Evolutionary conservation across 2,888 invertebrate species (phyloP), one percentile per base, ranked within the genome.

Genomic region (Lepetodrilus schrolli): DNA sequence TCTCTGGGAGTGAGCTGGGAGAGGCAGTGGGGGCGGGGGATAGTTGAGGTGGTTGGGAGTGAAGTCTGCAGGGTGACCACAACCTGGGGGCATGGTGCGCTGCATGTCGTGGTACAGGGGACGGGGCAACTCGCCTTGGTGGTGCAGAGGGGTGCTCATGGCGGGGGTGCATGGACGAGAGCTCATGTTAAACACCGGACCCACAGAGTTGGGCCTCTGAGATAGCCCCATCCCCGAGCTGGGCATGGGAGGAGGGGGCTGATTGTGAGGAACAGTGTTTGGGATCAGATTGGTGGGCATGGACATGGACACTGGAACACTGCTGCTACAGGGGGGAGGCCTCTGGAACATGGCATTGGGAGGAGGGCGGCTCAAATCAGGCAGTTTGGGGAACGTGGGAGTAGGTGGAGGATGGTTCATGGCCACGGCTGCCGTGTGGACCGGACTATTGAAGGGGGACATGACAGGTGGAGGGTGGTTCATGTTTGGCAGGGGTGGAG

Each of bases 271-370:
- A 70, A 49, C 26, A 49, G 74, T 26, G 66, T 70, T 47, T 66
- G 70, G 70, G 66, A 48, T 23, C 66, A 50, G 51, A 66, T 71
- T n/a, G 65, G 70, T 50, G 71, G 17, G 34, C 70, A 36, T 37
- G 36, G 43, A 21, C n/a, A 37, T 58, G 30, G 30, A 23, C 47
- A 38, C 5, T 23, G 38, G 26, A 2, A 37, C 10, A 10, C 26
- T 66, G 30, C 38, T 66, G 49, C 49, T 70, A 47, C 47, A 65
- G 66, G 50, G 66, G 38, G 37, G 70, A 10, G 66, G 49, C 66
- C 70, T 74, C n/a, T 58, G 70, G 30, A 34, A 66, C 5, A 7
- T 26, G 4, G 10, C 13, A 10, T 37, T 49, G 43, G 49, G 47
- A 1, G 8, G 50, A 20, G 30, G 66, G 51, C 21, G 71, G n/a